These are phyloP conservation scores for Darevskia nairensis DNA, from an alignment of 2,797 vertebrate species.

Conservation along the genomic window DNA sequence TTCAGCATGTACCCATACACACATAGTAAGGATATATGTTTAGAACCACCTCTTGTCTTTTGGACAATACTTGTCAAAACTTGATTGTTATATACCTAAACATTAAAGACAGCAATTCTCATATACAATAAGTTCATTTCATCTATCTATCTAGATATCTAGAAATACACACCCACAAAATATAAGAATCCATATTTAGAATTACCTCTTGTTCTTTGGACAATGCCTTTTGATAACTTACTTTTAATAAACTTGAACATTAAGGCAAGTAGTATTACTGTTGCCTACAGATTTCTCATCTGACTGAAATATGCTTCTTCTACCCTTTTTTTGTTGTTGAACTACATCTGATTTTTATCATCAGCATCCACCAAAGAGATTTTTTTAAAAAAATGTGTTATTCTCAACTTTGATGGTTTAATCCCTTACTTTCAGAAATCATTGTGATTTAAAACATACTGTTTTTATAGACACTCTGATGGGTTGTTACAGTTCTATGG, in stretches of 20 bases:
- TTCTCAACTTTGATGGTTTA: accelerated
- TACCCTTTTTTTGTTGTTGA: not conserved
- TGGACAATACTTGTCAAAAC: not conserved
- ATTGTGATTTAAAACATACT: not conserved
- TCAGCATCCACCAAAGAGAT: not conserved
- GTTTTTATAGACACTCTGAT: not conserved
- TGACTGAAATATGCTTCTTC: not conserved
- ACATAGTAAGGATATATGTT: not conserved
- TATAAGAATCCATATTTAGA: not conserved
- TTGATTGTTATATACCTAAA: not conserved
- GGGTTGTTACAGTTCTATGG: not conserved
- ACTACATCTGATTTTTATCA: constrained; percentile 14
- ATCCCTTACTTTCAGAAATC: constrained; percentile 7
- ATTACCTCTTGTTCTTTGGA: not conserved
- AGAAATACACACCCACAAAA: constrained; percentile 29
- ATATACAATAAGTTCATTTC: too few species aligned
- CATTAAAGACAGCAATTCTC: too few species aligned
- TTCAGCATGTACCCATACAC: constrained; percentile 27
- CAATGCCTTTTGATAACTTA: constrained; percentile 19
- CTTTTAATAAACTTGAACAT: not conserved
- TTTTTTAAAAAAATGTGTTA: constrained; percentile 20
- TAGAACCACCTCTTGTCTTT: too few species aligned
- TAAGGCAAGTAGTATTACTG: not conserved
- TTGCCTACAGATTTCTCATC: constrained; percentile 12
- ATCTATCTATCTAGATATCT: too few species aligned